Conservation (phyloP, 92 coral and sea anemone species). For the Plumapathes pennacea region DNA sequence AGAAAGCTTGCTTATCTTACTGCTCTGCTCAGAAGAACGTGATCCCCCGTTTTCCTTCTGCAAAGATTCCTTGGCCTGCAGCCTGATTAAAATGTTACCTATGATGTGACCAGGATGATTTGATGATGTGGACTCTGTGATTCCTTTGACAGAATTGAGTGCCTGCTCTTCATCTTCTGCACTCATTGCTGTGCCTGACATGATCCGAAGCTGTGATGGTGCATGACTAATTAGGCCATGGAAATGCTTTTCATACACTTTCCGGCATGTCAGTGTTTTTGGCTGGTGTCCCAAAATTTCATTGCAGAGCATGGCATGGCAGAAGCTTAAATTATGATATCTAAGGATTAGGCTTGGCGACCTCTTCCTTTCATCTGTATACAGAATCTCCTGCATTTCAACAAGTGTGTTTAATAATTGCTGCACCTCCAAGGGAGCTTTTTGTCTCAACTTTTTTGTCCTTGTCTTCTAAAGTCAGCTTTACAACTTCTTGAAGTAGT, state of each 20-base stretch:
- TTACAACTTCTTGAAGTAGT: neutral
- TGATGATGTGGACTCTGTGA: too few relatives aligned
- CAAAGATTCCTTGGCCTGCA: constrained; percentile 31
- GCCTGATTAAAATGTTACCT: constrained; percentile 39
- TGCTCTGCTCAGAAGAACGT: constrained; percentile 1
- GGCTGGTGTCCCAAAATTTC: constrained; percentile 21
- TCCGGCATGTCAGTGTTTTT: constrained; percentile 20
- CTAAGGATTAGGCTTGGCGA: constrained; percentile 36
- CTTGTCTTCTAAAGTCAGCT: neutral
- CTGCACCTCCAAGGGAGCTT: constrained; percentile 8
- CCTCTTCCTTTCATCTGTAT: constrained; percentile 12
- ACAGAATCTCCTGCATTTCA: constrained; percentile 26
- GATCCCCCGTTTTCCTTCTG: neutral
- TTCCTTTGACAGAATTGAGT: constrained; percentile 23
- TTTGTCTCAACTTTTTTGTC: constrained; percentile 12
- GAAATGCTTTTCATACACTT: constrained; percentile 39
- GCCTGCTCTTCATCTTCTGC: constrained; percentile 33
- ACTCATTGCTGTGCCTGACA: constrained; percentile 18
- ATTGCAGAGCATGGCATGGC: constrained; percentile 30
- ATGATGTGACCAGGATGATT: constrained; percentile 39
- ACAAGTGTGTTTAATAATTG: constrained; percentile 26
- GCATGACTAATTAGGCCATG: constrained; percentile 28
- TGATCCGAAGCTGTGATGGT: constrained; percentile 37
- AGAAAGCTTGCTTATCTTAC: constrained; percentile 3
- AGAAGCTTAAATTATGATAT: constrained; percentile 36